Conservation (phyloP, 2,113 vertebrate genomes). For the Pongo pygmaeus region DNA sequence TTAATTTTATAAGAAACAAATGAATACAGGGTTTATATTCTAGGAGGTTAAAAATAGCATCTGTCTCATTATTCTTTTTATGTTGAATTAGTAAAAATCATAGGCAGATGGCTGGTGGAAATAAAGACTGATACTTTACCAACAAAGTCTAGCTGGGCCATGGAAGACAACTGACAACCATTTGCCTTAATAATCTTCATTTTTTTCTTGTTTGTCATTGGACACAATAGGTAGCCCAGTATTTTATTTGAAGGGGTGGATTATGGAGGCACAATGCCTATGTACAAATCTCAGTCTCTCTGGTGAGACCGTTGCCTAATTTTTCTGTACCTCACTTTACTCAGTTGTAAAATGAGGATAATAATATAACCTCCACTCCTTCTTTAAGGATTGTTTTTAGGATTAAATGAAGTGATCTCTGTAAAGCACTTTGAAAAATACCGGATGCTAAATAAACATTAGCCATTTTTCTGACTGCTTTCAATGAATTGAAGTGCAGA, state of each 20-base stretch:
- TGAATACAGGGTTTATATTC: background rate
- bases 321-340: background rate
- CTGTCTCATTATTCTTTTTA: background rate
- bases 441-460: background rate
- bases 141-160: background rate
- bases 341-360: background rate
- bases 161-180: background rate
- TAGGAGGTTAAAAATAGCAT: background rate
- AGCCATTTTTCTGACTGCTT: background rate
- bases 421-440: background rate
- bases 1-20: background rate
- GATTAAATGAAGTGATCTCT: background rate
- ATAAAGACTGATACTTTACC: background rate
- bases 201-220: background rate
- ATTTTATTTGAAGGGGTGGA: background rate
- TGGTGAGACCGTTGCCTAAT: background rate
- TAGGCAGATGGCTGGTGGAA: background rate
- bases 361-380: background rate
- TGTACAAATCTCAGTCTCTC: background rate
- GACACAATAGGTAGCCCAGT: background rate
- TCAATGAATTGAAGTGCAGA: background rate
- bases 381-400: background rate
- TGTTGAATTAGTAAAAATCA: background rate
- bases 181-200: background rate
- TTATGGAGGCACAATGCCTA: background rate